A percentile compares a stretch with the other conserved stretches of the same genome.
These are phyloP conservation scores for Megaustenia siamemsis DNA, from an alignment of 2,888 invertebrate genomes.

Conservation along the genomic window DNA sequence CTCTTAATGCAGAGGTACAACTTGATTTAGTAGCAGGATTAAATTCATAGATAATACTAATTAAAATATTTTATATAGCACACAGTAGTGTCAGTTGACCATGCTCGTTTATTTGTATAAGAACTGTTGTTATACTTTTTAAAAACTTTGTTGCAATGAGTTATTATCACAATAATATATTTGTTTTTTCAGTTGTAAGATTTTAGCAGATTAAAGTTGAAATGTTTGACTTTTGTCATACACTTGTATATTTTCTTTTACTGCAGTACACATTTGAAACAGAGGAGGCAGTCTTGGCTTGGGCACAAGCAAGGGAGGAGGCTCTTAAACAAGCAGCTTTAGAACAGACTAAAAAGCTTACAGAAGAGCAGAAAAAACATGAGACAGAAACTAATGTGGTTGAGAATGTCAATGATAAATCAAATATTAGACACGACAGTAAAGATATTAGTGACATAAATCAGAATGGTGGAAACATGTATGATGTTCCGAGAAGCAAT, in stretches of 20 bases:
- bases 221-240: too few relatives aligned
- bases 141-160: too few relatives aligned
- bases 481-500: constrained; percentile 48
- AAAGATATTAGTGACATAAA: neutral
- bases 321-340: constrained; percentile 36
- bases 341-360: constrained; percentile 29
- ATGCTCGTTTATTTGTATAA: too few relatives aligned
- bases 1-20: constrained; percentile 19
- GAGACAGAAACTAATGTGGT: neutral
- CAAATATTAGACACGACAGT: neutral
- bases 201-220: too few relatives aligned
- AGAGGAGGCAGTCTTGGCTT: constrained; percentile 73
- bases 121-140: too few relatives aligned
- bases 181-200: neutral
- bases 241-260: neutral
- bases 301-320: constrained; percentile 67
- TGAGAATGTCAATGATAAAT: neutral
- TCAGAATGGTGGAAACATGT: constrained; percentile 38
- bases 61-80: too few relatives aligned
- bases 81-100: too few relatives aligned
- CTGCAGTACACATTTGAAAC: constrained; percentile 73
- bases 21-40: neutral
- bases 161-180: neutral
- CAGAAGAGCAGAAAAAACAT: constrained; percentile 33
- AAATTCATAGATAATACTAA: too few relatives aligned